phyloP scores from a whole-genome alignment of 2,888 invertebrate species.

The Peribatodes rhomboidaria region DNA sequence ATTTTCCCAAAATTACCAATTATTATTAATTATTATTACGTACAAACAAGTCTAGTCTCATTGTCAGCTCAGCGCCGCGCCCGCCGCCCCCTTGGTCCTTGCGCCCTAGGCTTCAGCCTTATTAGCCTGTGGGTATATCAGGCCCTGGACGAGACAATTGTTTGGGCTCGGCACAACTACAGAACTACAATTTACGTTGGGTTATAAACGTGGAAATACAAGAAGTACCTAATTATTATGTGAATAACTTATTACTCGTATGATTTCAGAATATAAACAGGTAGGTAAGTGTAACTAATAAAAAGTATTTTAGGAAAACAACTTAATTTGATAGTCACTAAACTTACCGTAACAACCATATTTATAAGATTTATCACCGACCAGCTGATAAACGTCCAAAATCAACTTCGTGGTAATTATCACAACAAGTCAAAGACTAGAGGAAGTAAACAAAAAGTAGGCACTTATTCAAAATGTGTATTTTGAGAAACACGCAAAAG shows the following conservation, averaged over 20 bases:
- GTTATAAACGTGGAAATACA: neutral
- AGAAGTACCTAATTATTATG: neutral
- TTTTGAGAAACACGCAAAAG: slow-evolving; percentile 20
- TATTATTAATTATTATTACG: no score
- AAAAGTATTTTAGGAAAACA: neutral
- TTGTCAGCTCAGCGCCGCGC: no score
- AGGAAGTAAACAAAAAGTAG: slow-evolving; percentile 21
- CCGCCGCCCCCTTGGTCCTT: no score
- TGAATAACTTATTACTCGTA: neutral
- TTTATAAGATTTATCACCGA: slow-evolving; percentile 5
- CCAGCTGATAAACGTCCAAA: slow-evolving; percentile 14
- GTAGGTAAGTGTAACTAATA: neutral
- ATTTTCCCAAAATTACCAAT: no score
- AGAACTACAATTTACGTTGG: no score
- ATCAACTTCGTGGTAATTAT: neutral
- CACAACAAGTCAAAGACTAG: slow-evolving; percentile 2
- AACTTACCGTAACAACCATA: slow-evolving; percentile 3
- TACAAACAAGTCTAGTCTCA: no score
- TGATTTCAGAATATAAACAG: neutral
- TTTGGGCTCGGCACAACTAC: no score
- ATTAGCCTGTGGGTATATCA: no score
- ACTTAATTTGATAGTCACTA: neutral
- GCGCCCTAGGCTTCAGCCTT: no score
- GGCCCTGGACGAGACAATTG: no score
- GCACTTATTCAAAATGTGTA: slow-evolving; percentile 2